Conservation (phyloP, 2,113 vertebrate species). For the Pelusios castaneus region DNA sequence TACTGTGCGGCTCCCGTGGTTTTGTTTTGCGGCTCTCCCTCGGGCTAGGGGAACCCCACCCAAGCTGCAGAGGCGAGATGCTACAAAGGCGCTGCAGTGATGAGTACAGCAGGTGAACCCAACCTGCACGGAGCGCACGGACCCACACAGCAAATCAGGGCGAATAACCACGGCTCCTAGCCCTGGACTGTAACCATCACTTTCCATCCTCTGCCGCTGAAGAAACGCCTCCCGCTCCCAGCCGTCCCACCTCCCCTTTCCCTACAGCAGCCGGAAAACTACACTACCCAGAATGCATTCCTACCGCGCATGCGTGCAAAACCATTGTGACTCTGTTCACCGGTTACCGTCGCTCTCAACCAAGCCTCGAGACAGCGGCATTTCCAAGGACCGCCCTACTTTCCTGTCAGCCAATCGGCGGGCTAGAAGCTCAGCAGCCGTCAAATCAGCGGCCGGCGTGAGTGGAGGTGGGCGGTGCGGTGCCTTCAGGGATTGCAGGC, state of each 20-base stretch:
- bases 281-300: conserved; percentile 53
- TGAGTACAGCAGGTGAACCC: neutral
- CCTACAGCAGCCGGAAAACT: conserved; percentile 13
- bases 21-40: neutral
- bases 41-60: neutral
- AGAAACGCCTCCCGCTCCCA: neutral
- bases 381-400: conserved; percentile 52
- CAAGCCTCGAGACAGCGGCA: conserved; percentile 61
- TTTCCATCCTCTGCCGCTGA: neutral
- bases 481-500: conserved; percentile 28
- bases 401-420: conserved; percentile 12
- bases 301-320: conserved; percentile 37
- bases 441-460: conserved; percentile 63
- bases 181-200: neutral
- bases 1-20: neutral
- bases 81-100: neutral
- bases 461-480: conserved; percentile 66
- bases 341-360: conserved; percentile 58
- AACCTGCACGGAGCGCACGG: neutral
- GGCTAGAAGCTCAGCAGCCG: neutral
- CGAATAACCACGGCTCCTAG: neutral
- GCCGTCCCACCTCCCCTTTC: no score
- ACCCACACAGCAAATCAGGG: neutral
- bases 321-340: conserved; percentile 24
- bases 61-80: neutral